Percentiles rank a stretch among this genome's conserved stretches.
phyloP scores from a whole-genome alignment of 2,888 invertebrate species.

The Pemphredon lugubris region DNA sequence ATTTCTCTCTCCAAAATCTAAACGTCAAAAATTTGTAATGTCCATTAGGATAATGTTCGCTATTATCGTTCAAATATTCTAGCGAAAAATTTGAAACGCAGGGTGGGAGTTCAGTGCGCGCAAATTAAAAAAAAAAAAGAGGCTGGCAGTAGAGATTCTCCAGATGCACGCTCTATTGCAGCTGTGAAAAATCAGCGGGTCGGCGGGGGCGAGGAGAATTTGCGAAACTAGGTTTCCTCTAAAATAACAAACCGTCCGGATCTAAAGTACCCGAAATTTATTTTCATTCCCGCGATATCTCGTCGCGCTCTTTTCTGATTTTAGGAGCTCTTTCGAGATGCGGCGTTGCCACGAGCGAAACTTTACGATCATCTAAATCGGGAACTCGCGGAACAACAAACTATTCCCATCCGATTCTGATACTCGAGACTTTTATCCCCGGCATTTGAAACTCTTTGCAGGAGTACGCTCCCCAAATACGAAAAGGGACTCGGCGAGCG shows the following conservation, averaged over 20 bases:
- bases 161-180: too few relatives aligned
- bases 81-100: too few relatives aligned
- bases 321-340: constrained; percentile 6
- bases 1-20: too few relatives aligned
- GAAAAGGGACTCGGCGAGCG: too few relatives aligned
- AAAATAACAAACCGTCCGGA: constrained; percentile 38
- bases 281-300: constrained; percentile 35
- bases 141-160: too few relatives aligned
- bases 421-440: constrained; percentile 17
- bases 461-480: too few relatives aligned
- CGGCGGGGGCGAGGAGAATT: constrained; percentile 6
- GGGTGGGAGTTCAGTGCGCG: too few relatives aligned
- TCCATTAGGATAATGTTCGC: too few relatives aligned
- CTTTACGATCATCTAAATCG: constrained; percentile 54
- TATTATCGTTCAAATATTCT: too few relatives aligned
- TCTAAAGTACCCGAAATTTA: constrained; percentile 17
- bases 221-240: constrained; percentile 24
- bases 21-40: too few relatives aligned
- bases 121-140: too few relatives aligned
- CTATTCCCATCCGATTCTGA: constrained; percentile 38
- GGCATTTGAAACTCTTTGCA: not conserved
- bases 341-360: constrained; percentile 43
- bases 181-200: too few relatives aligned
- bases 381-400: constrained; percentile 53
- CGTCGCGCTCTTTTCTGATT: constrained; percentile 14